Percentiles rank a stretch among this genome's conserved stretches.
phyloP scores from a whole-genome alignment of 2,797 vertebrate genomes.

The Aldrovandia affinis region DNA sequence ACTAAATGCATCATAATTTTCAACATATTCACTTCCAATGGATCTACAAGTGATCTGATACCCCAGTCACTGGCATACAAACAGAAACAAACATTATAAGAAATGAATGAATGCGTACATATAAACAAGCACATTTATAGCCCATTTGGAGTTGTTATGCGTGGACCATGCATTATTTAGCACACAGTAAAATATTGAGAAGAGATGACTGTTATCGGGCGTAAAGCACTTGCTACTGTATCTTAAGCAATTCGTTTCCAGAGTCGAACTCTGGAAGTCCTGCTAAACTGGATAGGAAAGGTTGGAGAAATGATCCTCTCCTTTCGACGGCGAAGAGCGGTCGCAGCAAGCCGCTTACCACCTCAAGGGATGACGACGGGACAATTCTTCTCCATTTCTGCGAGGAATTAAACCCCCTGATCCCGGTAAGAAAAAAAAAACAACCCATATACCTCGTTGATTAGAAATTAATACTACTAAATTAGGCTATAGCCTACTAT shows the following conservation, averaged over 20 bases:
- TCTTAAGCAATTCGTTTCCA: slow-evolving; percentile 20
- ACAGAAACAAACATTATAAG: slow-evolving; percentile 7
- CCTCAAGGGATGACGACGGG: background rate
- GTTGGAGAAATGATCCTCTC: slow-evolving; percentile 6
- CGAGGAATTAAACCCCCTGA: slow-evolving; percentile 13
- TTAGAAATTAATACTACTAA: background rate
- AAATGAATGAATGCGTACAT: slow-evolving; percentile 20
- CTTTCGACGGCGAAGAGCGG: background rate
- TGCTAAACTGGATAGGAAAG: slow-evolving; percentile 13
- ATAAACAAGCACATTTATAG: slow-evolving; percentile 24
- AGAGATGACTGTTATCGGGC: slow-evolving; percentile 14
- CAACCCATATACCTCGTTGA: background rate
- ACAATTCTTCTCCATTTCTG: slow-evolving; percentile 11
- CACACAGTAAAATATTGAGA: slow-evolving; percentile 13
- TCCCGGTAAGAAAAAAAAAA: slow-evolving; percentile 31
- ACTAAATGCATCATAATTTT: background rate
- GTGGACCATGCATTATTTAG: slow-evolving; percentile 43
- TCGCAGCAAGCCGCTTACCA: slow-evolving; percentile 13
- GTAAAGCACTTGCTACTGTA: slow-evolving; percentile 27
- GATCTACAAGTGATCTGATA: background rate
- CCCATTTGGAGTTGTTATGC: slow-evolving; percentile 14
- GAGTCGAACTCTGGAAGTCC: slow-evolving; percentile 4
- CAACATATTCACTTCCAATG: background rate
- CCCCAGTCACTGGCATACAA: slow-evolving; percentile 1
- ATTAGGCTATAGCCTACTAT: background rate